These are phyloP conservation scores for Erithacus rubecula DNA, from an alignment of 2,797 vertebrate genomes.

Conservation along the genomic window DNA sequence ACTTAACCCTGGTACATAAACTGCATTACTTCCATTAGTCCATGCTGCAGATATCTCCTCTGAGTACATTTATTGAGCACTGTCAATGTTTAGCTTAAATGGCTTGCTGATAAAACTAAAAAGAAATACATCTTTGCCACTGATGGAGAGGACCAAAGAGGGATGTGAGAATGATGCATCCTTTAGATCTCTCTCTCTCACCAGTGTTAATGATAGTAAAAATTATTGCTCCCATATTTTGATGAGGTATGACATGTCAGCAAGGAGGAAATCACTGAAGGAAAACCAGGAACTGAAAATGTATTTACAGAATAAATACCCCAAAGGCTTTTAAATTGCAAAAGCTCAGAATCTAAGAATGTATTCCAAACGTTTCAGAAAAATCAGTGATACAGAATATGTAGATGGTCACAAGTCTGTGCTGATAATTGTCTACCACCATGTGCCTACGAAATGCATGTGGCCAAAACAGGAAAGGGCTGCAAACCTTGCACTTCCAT, in stretches of 20 bases:
- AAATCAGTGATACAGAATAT: neutral
- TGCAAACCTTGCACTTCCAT: slow-evolving; percentile 14
- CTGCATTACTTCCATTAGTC: neutral
- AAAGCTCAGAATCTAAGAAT: neutral
- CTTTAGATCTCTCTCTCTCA: neutral
- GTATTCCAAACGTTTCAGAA: neutral
- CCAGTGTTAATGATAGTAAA: neutral
- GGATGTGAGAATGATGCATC: neutral
- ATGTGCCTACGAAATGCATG: neutral
- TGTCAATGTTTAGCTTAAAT: neutral
- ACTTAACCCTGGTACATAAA: neutral
- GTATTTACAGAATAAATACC: neutral
- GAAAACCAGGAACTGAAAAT: neutral
- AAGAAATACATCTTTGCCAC: neutral
- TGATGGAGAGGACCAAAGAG: neutral
- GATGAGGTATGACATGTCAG: neutral
- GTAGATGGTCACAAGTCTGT: neutral
- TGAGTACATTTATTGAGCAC: neutral
- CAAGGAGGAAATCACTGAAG: neutral
- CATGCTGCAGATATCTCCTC: neutral
- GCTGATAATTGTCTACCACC: neutral
- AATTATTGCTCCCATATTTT: neutral
- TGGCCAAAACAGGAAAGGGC: neutral
- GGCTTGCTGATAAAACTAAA: neutral
- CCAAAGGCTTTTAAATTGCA: neutral